Evolutionary conservation across 2,797 vertebrate species (phyloP).

Genomic region (Alexandromys oeconomus): DNA sequence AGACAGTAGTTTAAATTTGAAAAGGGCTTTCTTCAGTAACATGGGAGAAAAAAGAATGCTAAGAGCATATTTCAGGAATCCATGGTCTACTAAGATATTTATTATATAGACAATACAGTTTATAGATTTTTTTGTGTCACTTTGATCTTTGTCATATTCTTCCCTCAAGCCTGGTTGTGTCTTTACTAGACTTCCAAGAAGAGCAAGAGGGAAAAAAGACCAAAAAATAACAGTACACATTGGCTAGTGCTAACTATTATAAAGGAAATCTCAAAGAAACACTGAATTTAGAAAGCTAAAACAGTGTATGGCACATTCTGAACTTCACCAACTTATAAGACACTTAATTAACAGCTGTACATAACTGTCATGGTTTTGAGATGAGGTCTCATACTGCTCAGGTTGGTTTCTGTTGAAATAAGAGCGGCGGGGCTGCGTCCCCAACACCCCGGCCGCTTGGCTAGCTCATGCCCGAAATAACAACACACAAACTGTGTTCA

Average conservation of each 20-base stretch:
- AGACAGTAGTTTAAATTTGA: background rate
- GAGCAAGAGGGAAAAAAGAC: background rate
- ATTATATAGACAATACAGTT: background rate
- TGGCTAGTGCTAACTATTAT: background rate
- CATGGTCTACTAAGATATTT: background rate
- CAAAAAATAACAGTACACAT: background rate
- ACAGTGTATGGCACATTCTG: background rate
- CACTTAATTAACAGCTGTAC: background rate
- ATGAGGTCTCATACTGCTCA: background rate
- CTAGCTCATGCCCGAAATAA: too few relatives aligned
- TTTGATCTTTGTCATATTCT: background rate
- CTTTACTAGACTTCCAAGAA: constrained; percentile 14
- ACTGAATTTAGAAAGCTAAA: background rate
- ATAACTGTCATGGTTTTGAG: background rate
- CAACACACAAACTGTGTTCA: too few relatives aligned
- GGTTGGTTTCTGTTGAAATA: background rate
- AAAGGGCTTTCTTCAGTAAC: background rate
- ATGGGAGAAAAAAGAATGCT: background rate
- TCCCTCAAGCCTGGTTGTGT: background rate
- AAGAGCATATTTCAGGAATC: background rate
- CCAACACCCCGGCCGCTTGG: too few relatives aligned
- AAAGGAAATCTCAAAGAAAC: background rate
- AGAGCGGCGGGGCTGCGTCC: too few relatives aligned
- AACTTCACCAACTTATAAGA: constrained; percentile 15
- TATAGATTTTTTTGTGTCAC: background rate